Base-by-base conservation (phyloP, 37 sponge, comb jelly and placozoan genomes). In the Hexactinellida sp. region DNA sequence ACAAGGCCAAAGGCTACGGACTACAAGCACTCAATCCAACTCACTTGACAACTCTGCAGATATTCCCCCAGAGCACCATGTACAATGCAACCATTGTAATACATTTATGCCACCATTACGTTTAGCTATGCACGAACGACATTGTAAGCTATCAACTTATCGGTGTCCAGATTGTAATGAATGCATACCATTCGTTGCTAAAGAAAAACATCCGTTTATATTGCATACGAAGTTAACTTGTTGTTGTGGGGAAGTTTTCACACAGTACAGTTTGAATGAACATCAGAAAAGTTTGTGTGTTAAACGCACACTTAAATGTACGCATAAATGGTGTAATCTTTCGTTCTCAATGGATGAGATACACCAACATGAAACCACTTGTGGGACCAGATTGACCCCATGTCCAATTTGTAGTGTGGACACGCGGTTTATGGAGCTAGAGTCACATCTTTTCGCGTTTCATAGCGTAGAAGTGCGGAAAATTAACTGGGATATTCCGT, bases 261-360 rank as follows among this genome's bases (percentile, higher is more conserved):
- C 89, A 38, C 92, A 91, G 88, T 83, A 87, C 47, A 85, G 82
- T 38, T 84, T 91, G 23, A 89, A 91, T 54, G 55, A 47, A 23
- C 92, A 91, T 38, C 92, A 91, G 36, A 25, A 37, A 37, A 85
- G 83, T 10, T 84, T 84, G 21, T 91, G 92, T 55, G 10, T 38
- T 0, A 91, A 91, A 54, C 89, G 86, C 84, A 87, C 41, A 21
- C 54, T 89, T 30, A 84, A 87, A 36, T 91, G 92, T 87, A 85
- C 85, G 1, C 89, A 89, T 82, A 87, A 85, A 55, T 91, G 92
- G 92, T 91, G 92, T 63, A 88, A 91, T n/a, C 71, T 91, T 87
- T 91, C 88, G 38, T 89, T 89, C 54, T 89, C 92, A 0, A 54
- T 91, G 89, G 92, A 91, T 55, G 89, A 91, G 55, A 21, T 91